Conservation (phyloP, 2,888 invertebrate species). For the Pristionchus arcanus region DNA sequence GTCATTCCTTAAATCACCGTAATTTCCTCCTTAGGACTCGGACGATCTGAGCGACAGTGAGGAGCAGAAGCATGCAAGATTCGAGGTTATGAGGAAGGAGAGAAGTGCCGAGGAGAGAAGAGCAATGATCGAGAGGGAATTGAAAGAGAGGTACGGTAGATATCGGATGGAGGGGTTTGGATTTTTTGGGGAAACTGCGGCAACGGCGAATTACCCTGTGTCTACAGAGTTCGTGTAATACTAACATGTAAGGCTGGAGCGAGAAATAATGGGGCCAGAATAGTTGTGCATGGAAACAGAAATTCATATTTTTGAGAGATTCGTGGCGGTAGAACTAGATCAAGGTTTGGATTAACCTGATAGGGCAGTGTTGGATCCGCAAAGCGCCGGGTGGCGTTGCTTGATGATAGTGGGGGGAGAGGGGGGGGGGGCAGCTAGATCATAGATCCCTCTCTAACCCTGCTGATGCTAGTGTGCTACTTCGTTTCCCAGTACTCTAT, state of each 20-base stretch:
- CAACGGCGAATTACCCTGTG: no score
- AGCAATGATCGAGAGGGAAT: not conserved
- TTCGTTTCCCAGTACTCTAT: not conserved
- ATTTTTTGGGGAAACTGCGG: not conserved
- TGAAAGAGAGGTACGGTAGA: slow-evolving; percentile 12
- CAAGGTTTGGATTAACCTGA: no score
- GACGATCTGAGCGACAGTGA: slow-evolving; percentile 33
- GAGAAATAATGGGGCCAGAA: no score
- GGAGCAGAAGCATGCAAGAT: not conserved
- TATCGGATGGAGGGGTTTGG: no score
- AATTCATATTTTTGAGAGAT: no score
- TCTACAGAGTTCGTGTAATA: no score
- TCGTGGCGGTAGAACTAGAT: no score
- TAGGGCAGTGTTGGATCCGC: not conserved
- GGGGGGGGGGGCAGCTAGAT: not conserved
- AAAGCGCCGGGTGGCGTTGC: not conserved
- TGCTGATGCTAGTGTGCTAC: not conserved
- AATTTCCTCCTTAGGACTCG: slow-evolving; percentile 30
- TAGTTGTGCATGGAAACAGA: no score
- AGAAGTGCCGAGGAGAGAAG: not conserved
- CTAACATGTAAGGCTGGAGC: no score
- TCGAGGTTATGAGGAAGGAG: not conserved
- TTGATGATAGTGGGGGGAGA: not conserved
- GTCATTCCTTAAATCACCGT: not conserved
- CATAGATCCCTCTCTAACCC: not conserved